These are phyloP conservation scores for Tiliacea citrago DNA, from an alignment of 2,888 invertebrate species.

Conservation along the genomic window DNA sequence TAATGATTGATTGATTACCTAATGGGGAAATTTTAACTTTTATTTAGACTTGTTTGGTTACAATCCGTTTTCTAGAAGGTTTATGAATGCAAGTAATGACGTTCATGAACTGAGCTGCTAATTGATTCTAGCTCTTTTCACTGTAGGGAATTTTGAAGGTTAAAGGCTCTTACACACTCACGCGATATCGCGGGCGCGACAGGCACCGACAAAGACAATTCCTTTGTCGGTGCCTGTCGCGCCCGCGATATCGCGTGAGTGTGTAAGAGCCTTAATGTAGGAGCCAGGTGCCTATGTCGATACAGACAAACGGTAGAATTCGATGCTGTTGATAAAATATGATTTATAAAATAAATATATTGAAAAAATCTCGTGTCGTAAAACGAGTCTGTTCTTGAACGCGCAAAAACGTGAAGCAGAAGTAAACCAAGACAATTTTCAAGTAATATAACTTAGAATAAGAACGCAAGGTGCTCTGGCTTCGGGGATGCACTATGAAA, in stretches of 20 bases:
- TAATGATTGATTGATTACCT: not conserved
- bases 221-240: too few relatives aligned
- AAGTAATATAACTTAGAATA: constrained; percentile 57
- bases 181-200: too few relatives aligned
- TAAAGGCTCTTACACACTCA: too few relatives aligned
- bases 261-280: too few relatives aligned
- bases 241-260: too few relatives aligned
- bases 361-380: not conserved
- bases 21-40: not conserved
- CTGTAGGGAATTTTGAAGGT: not conserved
- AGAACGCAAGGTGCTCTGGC: constrained; percentile 26
- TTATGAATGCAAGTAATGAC: not conserved
- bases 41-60: not conserved
- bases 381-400: not conserved
- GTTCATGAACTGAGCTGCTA: not conserved
- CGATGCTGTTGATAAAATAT: not conserved
- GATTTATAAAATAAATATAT: not conserved
- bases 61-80: not conserved
- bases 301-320: not conserved
- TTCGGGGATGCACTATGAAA: constrained; percentile 41
- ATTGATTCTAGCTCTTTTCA: not conserved
- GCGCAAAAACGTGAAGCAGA: not conserved
- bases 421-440: constrained; percentile 38
- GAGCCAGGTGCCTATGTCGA: not conserved
- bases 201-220: too few relatives aligned